Percentiles rank a stretch among this genome's conserved stretches.
These are phyloP conservation scores for Scaeva pyrastri DNA, from an alignment of 2,888 invertebrate genomes.

Conservation along the genomic window DNA sequence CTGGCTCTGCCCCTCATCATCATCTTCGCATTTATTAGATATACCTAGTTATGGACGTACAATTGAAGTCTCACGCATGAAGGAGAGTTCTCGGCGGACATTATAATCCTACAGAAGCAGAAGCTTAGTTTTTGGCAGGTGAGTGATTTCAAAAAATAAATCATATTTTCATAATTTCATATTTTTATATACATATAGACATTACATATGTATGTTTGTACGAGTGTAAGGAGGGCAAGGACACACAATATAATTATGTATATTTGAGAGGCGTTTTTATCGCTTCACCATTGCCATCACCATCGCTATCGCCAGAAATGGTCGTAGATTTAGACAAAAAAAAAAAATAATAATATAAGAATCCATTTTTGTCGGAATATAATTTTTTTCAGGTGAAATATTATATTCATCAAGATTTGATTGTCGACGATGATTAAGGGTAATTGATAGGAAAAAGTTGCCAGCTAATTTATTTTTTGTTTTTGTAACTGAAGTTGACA, in stretches of 20 bases:
- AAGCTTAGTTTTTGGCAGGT: slow-evolving; percentile 61
- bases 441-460: neutral
- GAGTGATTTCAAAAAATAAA: slow-evolving; percentile 58
- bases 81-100: slow-evolving; percentile 51
- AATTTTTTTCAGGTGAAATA: neutral
- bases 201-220: too few relatives aligned
- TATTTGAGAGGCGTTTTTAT: slow-evolving; percentile 34
- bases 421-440: neutral
- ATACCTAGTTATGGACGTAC: too few relatives aligned
- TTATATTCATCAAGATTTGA: neutral
- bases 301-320: neutral
- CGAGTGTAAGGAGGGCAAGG: slow-evolving; percentile 7
- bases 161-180: slow-evolving; percentile 6
- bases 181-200: too few relatives aligned
- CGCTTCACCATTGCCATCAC: neutral
- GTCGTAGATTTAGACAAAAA: neutral
- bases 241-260: slow-evolving; percentile 34
- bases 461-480: too few relatives aligned
- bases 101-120: slow-evolving; percentile 35
- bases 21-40: neutral
- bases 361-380: neutral
- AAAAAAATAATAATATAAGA: too few relatives aligned
- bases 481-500: too few relatives aligned
- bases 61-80: slow-evolving; percentile 56
- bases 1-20: neutral